phyloP scores from a whole-genome alignment of 1,140 invertebrate genomes.

The Campodea augens region DNA sequence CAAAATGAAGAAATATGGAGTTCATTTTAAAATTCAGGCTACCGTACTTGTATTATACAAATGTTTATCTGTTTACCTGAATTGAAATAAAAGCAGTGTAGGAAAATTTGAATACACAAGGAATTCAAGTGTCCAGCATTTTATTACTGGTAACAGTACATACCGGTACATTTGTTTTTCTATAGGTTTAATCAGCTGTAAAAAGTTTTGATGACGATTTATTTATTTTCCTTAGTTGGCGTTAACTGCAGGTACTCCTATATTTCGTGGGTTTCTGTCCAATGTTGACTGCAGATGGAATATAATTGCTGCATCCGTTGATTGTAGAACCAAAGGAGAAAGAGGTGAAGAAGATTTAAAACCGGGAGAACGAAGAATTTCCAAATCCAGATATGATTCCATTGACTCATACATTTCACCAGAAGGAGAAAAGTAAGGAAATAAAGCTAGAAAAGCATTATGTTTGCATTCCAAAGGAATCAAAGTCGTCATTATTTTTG shows the following conservation, averaged over 20 bases:
- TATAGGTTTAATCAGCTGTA: neutral
- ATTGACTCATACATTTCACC: conserved; percentile 91
- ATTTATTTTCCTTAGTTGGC: conserved; percentile 46
- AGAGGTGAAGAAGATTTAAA: conserved; percentile 55
- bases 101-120: no score
- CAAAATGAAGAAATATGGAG: no score
- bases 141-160: neutral
- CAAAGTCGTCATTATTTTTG: no score
- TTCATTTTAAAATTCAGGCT: no score
- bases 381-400: conserved; percentile 93
- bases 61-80: no score
- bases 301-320: conserved; percentile 83
- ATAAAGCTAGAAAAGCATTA: no score
- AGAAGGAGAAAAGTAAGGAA: conserved; percentile 47
- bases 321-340: conserved; percentile 89
- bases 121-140: no score
- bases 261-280: conserved; percentile 79
- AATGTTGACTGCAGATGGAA: conserved; percentile 96
- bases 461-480: no score
- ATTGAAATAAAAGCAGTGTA: no score
- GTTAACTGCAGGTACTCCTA: conserved; percentile 85
- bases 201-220: conserved; percentile 1
- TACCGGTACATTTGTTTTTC: neutral
- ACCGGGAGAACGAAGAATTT: conserved; percentile 64
- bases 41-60: no score